Evolutionary conservation across 2,113 vertebrate species (phyloP).

Genomic region (Zosterops japonicus): DNA sequence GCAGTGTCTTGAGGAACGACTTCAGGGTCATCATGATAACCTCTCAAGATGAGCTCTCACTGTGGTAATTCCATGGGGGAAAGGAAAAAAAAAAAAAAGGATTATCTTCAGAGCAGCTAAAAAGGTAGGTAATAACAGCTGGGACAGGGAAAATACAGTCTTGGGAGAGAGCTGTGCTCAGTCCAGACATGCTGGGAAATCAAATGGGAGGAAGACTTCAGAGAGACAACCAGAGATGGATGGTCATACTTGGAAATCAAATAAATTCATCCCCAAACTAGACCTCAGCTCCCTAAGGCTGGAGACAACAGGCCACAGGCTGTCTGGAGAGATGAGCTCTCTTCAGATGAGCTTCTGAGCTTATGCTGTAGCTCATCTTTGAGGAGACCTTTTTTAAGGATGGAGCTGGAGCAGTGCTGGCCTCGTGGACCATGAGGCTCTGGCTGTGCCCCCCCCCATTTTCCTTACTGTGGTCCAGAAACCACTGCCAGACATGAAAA

Average conservation of each 20-base stretch:
- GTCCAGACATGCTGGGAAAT: not conserved
- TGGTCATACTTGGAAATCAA: not conserved
- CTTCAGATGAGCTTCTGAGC: not conserved
- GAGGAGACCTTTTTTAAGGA: not conserved
- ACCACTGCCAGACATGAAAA: not conserved
- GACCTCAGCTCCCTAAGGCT: not conserved
- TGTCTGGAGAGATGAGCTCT: not conserved
- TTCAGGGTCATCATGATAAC: conserved; percentile 30
- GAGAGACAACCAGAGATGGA: not conserved
- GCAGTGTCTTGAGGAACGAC: not conserved
- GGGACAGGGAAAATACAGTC: not conserved
- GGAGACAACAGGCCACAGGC: not conserved
- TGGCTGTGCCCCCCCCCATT: not conserved
- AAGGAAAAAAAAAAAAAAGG: not conserved
- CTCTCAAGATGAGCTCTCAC: not conserved
- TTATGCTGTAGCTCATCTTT: not conserved
- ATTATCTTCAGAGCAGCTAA: not conserved
- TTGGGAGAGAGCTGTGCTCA: not conserved
- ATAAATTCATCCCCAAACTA: not conserved
- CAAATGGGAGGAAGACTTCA: not conserved
- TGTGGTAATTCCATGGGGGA: not conserved
- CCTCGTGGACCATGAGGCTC: not conserved
- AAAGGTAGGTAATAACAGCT: not conserved
- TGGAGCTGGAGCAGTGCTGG: not conserved
- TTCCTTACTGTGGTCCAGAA: not conserved